phyloP scores from a whole-genome alignment of 2,113 vertebrate genomes.

The Corythornis cristatus region DNA sequence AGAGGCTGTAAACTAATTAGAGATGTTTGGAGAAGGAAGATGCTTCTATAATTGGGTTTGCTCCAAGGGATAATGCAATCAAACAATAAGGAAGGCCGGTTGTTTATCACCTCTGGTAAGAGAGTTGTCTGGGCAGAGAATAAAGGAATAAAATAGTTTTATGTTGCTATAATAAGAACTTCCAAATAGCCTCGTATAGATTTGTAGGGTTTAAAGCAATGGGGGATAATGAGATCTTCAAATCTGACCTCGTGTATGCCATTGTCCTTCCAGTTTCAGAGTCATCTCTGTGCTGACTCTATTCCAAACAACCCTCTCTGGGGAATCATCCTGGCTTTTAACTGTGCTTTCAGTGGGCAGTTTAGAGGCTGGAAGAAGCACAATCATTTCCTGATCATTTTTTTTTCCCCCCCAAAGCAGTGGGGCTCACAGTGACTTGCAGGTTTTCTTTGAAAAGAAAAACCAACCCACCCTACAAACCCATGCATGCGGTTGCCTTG shows the following conservation, averaged over 20 bases:
- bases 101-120: background rate
- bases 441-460: background rate
- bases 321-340: background rate
- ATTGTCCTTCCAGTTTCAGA: background rate
- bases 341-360: background rate
- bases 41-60: background rate
- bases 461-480: background rate
- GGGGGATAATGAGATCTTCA: background rate
- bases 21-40: background rate
- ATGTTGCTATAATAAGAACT: background rate
- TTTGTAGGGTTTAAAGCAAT: background rate
- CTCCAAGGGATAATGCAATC: constrained; percentile 17
- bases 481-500: background rate
- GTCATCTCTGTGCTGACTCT: background rate
- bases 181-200: background rate
- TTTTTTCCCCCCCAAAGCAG: background rate
- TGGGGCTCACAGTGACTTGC: background rate
- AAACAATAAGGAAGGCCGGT: background rate
- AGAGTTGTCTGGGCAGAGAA: background rate
- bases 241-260: background rate
- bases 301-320: background rate
- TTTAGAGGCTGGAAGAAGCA: background rate
- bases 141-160: background rate
- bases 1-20: background rate
- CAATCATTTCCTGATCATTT: background rate